Evolutionary conservation across 2,113 vertebrate genomes (phyloP), one percentile per base, ranked within the genome.

Genomic region (Silurus glanis): DNA sequence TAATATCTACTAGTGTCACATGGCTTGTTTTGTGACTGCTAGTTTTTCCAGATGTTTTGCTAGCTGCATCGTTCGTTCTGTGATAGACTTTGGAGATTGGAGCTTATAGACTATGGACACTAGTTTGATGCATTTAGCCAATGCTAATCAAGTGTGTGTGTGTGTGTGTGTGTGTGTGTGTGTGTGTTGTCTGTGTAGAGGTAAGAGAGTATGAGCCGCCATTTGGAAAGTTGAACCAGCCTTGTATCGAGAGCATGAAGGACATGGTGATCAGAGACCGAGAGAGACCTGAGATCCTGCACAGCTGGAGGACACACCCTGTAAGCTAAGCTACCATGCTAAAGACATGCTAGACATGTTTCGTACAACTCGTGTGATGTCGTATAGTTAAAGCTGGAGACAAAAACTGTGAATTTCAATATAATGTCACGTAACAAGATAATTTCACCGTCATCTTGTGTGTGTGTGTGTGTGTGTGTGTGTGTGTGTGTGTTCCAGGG

Each of bases 171-270:
- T 23, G 61, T 64, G 21, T 64, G 17, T 64, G 21, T 64, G 61
- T 78, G 75, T 16, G 14, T 12, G 13, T 74, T 90, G 66, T 51
- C 55, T 66, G 3, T 86, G 85, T 94, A 99, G 98, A 99, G 86
- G 97, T 99, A 80, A 97, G 97, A 91, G 97, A 98, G 71, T 99
- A 99, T 0, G 96, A 98, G 92, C 98, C 97, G 3, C 97, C 98
- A 0, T 99, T 99, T 0, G 98, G 97, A 83, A 99, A 98, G 91
- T 95, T 99, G 88, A 97, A 99, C 85, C 97, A 99, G 87, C 98
- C 97, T 1, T 99, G 98, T 79, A 97, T 99, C 0, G 98, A 99
- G 90, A 99, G 98, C 92, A 99, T 99, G 98, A 99, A 99, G 94
- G 98, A 99, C 94, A 98, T 95, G 0, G 97, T 99, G 51, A 92